Base-by-base conservation (phyloP, 2,888 invertebrate genomes). In the Cephus sareptanus region DNA sequence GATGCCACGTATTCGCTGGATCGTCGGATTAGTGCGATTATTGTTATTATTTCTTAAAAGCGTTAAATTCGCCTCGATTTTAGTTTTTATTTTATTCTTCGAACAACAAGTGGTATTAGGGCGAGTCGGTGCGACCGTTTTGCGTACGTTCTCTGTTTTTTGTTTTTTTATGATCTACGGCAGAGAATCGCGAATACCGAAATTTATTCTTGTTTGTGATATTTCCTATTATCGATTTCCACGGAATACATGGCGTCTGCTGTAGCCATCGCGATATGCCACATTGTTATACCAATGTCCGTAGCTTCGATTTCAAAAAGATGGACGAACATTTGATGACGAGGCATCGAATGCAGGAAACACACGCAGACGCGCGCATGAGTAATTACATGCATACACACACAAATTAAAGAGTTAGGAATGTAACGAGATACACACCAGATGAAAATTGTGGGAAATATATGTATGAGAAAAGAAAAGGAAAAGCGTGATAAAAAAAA, bases 1-100 rank as follows among this genome's bases (percentile, higher is more conserved):
- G 80, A 79, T 75, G 81, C 79, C 79, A 81, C 81, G 81, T 81
- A 80, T 81, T 76, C 74, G 69, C 56, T 77, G 70, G 77, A 69
- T 77, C 80, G 56, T 70, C 40, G 34, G 69, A 74, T 56, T 9
- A 23, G 9, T 23, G 9, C 23, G 56, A 56, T 23, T 56, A 23
- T 15, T 23, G 15, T 40, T 40, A 40, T 40, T 40, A 40, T 40
- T 40, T 40, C 40, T 40, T 15, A 6, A 40, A 40, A 40, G 56
- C 9, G 23, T 23, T 23, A 56, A 56, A 9, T 23, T 56, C 23
- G 23, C 23, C 56, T 23, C 56, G 6, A 23, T 56, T 56, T 23
- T 56, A 56, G 56, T 56, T 56, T 23, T 56, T 40, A 15, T 23
- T 56, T 23, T 23, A 56, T 15, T 56, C 56, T 56, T 23, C 23